Conservation (phyloP, 2,113 vertebrate species). For the Vulpes vulpes region DNA sequence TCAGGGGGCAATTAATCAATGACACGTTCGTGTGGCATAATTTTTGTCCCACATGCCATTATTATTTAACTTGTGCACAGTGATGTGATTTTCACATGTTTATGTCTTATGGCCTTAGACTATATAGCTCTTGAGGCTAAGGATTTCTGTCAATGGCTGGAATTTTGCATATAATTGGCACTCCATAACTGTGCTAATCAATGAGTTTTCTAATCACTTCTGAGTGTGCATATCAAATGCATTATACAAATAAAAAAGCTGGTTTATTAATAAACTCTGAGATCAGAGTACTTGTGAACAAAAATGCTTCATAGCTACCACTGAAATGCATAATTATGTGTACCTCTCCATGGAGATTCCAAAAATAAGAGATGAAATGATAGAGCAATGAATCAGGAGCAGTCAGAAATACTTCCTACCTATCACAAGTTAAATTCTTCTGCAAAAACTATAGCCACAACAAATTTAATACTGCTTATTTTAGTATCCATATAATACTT, state of each 20-base stretch:
- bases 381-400: background rate
- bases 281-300: background rate
- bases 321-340: background rate
- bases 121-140: background rate
- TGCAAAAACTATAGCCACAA: background rate
- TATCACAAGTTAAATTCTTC: constrained; percentile 14
- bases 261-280: constrained; percentile 33
- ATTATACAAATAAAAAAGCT: constrained; percentile 43
- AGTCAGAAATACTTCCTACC: constrained; percentile 1
- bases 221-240: background rate
- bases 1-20: background rate
- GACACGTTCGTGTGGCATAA: background rate
- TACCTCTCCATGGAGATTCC: background rate
- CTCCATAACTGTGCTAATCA: background rate
- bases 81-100: background rate
- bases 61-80: background rate
- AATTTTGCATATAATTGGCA: background rate
- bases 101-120: background rate
- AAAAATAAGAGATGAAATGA: constrained; percentile 33
- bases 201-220: constrained; percentile 39
- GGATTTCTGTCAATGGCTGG: background rate
- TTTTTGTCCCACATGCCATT: background rate
- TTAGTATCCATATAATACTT: background rate
- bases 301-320: background rate
- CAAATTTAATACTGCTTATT: constrained; percentile 14